Conservation (phyloP, 2,113 vertebrate species). For the Oriolus oriolus region DNA sequence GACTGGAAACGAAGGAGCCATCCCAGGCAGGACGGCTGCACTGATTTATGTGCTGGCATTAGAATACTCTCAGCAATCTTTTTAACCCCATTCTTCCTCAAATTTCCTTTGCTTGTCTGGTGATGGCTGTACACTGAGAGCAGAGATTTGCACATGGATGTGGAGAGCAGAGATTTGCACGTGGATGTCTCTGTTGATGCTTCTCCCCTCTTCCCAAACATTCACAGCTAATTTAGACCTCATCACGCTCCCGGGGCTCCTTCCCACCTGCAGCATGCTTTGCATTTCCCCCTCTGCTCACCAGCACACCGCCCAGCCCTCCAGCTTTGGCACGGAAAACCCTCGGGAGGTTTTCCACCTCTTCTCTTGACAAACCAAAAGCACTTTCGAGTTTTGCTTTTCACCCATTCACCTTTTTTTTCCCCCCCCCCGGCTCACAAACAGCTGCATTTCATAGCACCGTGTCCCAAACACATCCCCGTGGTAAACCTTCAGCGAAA, state of each 20-base stretch:
- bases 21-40: background rate
- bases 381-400: background rate
- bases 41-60: conserved; percentile 29
- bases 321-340: background rate
- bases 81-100: conserved; percentile 21
- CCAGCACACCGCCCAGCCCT: background rate
- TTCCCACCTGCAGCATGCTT: background rate
- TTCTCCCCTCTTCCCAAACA: background rate
- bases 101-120: background rate
- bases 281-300: background rate
- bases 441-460: rapidly evolving
- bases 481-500: background rate
- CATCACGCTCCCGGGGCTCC: background rate
- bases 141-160: background rate
- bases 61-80: background rate
- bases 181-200: background rate
- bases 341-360: background rate
- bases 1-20: background rate
- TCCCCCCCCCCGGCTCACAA: background rate
- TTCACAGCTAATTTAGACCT: background rate
- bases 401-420: background rate
- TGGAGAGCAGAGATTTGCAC: background rate
- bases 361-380: background rate
- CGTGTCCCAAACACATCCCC: rapidly evolving
- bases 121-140: rapidly evolving